phyloP scores from a whole-genome alignment of 1,140 invertebrate genomes.

The Geopemphigus sp. region DNA sequence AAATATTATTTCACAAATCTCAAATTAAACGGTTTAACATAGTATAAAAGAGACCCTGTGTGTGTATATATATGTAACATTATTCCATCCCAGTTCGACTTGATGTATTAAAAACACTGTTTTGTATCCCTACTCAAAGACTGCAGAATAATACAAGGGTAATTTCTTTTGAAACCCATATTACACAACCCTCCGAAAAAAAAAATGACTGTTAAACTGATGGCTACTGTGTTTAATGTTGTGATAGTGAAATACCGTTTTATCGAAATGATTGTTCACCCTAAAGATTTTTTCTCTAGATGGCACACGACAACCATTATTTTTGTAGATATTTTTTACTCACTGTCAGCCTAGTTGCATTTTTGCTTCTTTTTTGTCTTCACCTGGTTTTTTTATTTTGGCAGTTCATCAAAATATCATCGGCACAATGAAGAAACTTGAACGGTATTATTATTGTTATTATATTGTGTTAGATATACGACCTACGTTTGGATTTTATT shows the following conservation, averaged over 20 bases:
- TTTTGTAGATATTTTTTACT: slow-evolving; percentile 19
- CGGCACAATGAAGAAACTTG: slow-evolving; percentile 33
- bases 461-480: slow-evolving; percentile 36
- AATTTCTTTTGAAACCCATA: slow-evolving; percentile 38
- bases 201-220: slow-evolving; percentile 41
- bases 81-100: slow-evolving; percentile 6
- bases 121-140: slow-evolving; percentile 16
- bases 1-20: not conserved
- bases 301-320: slow-evolving; percentile 39
- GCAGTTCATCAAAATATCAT: slow-evolving; percentile 49
- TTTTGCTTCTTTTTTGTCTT: not conserved
- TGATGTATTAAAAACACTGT: slow-evolving; percentile 17
- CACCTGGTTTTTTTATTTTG: slow-evolving; percentile 44
- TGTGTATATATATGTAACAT: not conserved
- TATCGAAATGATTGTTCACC: slow-evolving; percentile 26
- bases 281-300: not conserved
- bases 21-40: not conserved
- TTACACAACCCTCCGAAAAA: slow-evolving; percentile 18
- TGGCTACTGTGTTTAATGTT: not conserved
- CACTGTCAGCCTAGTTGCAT: not conserved
- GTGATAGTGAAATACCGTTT: slow-evolving; percentile 43
- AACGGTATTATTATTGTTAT: slow-evolving; percentile 41
- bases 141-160: slow-evolving; percentile 23
- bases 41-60: not conserved
- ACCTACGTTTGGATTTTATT: slow-evolving; percentile 38